These are phyloP conservation scores for Mesaphorura yosii DNA, from an alignment of 1,140 invertebrate species.

Conservation along the genomic window DNA sequence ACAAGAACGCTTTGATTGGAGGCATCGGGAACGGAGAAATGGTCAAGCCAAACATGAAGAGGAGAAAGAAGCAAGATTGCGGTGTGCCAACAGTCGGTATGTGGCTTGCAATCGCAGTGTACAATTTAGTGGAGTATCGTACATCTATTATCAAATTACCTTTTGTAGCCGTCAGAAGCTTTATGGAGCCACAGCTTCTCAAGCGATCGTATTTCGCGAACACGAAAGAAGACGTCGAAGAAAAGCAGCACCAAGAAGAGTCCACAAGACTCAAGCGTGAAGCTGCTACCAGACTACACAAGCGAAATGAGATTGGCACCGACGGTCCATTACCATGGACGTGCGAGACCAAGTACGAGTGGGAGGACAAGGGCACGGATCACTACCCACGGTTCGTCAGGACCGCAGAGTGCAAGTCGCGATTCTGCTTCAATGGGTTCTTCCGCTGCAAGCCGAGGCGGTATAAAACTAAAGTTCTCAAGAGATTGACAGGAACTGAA, in stretches of 20 bases:
- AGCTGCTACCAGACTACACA: not conserved
- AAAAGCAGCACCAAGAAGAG: slow-evolving; percentile 17
- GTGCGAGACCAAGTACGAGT: slow-evolving; percentile 23
- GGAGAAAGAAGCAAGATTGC: slow-evolving; percentile 21
- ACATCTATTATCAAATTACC: not conserved
- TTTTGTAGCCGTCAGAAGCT: slow-evolving; percentile 19
- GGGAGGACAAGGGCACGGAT: slow-evolving; percentile 26
- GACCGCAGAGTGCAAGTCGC: slow-evolving; percentile 28
- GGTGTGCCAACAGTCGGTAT: not conserved
- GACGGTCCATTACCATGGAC: slow-evolving; percentile 26
- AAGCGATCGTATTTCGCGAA: slow-evolving; percentile 27
- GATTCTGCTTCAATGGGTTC: slow-evolving; percentile 28
- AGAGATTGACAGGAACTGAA: slow-evolving; percentile 11
- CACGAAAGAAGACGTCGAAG: slow-evolving; percentile 22
- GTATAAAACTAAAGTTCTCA: slow-evolving; percentile 30
- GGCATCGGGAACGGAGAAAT: slow-evolving; percentile 7
- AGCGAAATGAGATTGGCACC: slow-evolving; percentile 6
- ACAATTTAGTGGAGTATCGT: too few species aligned
- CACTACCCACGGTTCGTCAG: slow-evolving; percentile 30
- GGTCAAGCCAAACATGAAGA: slow-evolving; percentile 10
- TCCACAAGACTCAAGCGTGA: slow-evolving; percentile 6
- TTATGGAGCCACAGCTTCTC: slow-evolving; percentile 15
- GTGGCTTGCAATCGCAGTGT: not conserved
- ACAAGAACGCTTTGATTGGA: not conserved
- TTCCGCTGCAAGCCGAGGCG: slow-evolving; percentile 27